Base-by-base conservation (phyloP, 2,797 vertebrate genomes). In the Leptoclinus maculatus region DNA sequence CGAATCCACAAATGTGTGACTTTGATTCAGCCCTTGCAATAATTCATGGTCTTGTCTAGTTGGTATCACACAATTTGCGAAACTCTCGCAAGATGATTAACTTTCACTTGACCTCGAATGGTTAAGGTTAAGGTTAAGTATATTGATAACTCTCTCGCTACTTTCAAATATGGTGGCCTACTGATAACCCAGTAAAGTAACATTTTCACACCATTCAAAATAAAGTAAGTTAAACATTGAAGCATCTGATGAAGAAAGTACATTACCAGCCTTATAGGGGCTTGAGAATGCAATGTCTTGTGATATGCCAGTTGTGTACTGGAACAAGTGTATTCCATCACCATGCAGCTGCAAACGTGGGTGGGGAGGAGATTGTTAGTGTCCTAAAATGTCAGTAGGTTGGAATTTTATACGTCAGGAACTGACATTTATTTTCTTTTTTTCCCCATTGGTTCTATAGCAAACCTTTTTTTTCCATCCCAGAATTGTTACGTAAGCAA, bases 321-420 rank as follows among this genome's bases (percentile, higher is more conserved):
- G 76, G 73, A 75, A 71, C 66, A 39, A 49, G 68, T 58, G 51
- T 72, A 75, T 66, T 58, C 45, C 68, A 45, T 72, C 78, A 76
- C 38, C 60, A 23, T 49, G 78, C 82, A 76, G 66, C 76, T 84
- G 57, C 66, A 19, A 51, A 69, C 1, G 43, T 82, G 66, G 73
- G 62, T 77, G 73, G 62, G 74, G 54, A 78, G 74, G 76, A 77
- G 79, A 70, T 25, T 71, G n/a, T 32, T 74, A 71, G 56, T 74
- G 69, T 66, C 54, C 74, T 63, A 17, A 79, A 81, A 74, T 76
- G 81, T 57, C 71, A 76, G 78, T 39, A n/a, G 23, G 39, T 43
- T 79, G 71, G 60, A 75, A 32, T 69, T 73, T 65, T 36, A 34
- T 39, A 62, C 27, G 25, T 23, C 14, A 36, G 38, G 12, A 38